These are phyloP conservation scores for Hippasteria phrygiana DNA, from an alignment of 53 echinoderm and acorn worm genomes.

Conservation along the genomic window DNA sequence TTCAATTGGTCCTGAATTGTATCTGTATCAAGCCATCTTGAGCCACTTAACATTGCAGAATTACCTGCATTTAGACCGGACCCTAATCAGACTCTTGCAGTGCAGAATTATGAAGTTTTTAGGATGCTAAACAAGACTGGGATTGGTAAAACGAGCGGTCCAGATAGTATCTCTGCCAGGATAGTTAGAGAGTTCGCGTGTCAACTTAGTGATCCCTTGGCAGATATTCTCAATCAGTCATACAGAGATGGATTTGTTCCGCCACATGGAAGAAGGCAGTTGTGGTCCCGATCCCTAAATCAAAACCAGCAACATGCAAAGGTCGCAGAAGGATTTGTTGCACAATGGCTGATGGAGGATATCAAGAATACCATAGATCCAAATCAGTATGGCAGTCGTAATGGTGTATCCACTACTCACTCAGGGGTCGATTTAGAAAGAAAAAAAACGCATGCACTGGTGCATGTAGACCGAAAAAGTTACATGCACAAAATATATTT, in stretches of 20 bases:
- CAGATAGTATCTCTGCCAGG: conserved; percentile 43
- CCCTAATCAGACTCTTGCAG: background rate
- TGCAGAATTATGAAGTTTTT: conserved; percentile 8
- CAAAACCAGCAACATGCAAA: conserved; percentile 27
- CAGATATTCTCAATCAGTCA: background rate
- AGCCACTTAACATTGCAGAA: conserved; percentile 1
- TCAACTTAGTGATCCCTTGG: background rate
- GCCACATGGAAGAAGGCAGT: conserved; percentile 9
- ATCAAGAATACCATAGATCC: background rate
- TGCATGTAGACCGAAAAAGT: no score
- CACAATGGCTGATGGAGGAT: background rate
- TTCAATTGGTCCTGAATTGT: no score
- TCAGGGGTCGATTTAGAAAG: no score
- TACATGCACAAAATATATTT: no score
- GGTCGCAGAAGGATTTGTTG: conserved; percentile 42
- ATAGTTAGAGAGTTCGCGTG: conserved; percentile 52
- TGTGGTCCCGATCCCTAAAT: conserved; percentile 20
- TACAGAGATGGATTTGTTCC: background rate
- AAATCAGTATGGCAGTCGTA: conserved; percentile 45
- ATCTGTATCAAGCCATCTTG: conserved; percentile 13
- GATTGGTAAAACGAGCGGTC: conserved; percentile 35
- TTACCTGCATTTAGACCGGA: conserved; percentile 21
- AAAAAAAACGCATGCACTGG: no score
- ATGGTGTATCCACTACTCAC: conserved; percentile 23
- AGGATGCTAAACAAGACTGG: background rate